A percentile compares a stretch with the other conserved stretches of the same genome.
Conservation (phyloP, 1,140 invertebrate species). For the Grapholita molesta region DNA sequence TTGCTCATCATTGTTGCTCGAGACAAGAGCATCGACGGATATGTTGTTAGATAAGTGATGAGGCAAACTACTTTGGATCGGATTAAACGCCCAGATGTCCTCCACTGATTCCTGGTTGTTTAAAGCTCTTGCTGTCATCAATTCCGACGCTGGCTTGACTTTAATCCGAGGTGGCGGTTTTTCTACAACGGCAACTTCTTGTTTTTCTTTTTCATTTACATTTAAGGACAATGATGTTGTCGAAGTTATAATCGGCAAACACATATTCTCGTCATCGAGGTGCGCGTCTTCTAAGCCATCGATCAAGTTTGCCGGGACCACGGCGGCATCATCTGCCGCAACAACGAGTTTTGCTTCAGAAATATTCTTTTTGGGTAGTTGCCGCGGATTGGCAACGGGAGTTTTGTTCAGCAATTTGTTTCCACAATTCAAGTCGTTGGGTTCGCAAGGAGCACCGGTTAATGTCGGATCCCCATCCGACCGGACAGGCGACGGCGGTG, state of each 20-base stretch:
- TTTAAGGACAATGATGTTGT: conserved; percentile 40
- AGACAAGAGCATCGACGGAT: not conserved
- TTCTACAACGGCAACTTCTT: not conserved
- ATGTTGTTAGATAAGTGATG: not conserved
- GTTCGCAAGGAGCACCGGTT: not conserved
- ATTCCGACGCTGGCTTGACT: conserved; percentile 54
- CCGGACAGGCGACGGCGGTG: not conserved
- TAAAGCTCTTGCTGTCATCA: conserved; percentile 44
- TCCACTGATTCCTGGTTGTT: conserved; percentile 3
- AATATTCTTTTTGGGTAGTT: conserved; percentile 48
- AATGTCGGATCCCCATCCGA: not conserved
- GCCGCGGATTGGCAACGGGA: conserved; percentile 65
- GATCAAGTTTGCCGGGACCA: not conserved
- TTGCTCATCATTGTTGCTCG: not conserved
- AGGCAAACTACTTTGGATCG: not conserved
- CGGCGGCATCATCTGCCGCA: conserved; percentile 8
- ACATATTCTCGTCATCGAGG: not conserved
- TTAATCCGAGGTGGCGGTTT: conserved; percentile 50
- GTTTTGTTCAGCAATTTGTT: conserved; percentile 54
- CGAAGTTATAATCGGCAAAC: conserved; percentile 51
- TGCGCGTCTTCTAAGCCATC: not conserved
- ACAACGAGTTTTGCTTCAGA: conserved; percentile 14
- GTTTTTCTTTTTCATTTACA: conserved; percentile 19
- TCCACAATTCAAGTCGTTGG: conserved; percentile 7
- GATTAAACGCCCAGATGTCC: not conserved